phyloP scores from a whole-genome alignment of 2,113 vertebrate species.

The Gymnocephalus cernua region DNA sequence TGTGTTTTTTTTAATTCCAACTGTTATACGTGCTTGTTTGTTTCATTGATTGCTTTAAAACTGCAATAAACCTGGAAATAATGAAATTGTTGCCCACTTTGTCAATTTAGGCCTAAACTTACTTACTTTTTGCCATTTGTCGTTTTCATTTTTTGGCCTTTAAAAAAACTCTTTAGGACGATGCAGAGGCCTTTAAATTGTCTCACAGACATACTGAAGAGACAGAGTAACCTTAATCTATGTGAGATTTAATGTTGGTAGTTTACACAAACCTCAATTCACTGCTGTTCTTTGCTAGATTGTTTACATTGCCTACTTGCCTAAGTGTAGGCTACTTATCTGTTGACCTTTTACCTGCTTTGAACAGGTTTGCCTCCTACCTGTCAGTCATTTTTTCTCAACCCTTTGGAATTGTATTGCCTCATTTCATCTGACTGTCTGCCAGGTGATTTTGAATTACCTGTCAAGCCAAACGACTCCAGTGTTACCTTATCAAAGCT shows the following conservation, averaged over 20 bases:
- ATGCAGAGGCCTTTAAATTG: neutral
- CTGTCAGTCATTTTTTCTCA: neutral
- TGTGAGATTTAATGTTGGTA: too few species aligned
- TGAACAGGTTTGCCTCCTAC: neutral
- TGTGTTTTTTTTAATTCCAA: slow-evolving; percentile 36
- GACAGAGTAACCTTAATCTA: too few species aligned
- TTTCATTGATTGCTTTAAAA: slow-evolving; percentile 47
- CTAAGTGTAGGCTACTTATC: too few species aligned
- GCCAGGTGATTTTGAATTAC: neutral
- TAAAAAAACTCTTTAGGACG: neutral
- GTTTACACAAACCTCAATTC: too few species aligned
- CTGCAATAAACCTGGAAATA: slow-evolving; percentile 65
- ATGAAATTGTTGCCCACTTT: neutral
- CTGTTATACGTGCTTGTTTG: slow-evolving; percentile 17
- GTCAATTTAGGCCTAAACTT: too few species aligned
- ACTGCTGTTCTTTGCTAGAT: too few species aligned
- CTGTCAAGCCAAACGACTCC: neutral
- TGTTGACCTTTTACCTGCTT: neutral
- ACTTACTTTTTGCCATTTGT: neutral
- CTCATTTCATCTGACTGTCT: neutral
- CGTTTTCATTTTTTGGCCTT: neutral
- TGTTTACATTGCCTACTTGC: neutral
- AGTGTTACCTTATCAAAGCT: too few species aligned
- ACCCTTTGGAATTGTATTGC: too few species aligned
- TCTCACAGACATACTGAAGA: neutral